Percentiles rank a stretch among this genome's conserved stretches.
Evolutionary conservation across 2,888 invertebrate genomes (phyloP).

Genomic region (Lasioglossum oenotherae): DNA sequence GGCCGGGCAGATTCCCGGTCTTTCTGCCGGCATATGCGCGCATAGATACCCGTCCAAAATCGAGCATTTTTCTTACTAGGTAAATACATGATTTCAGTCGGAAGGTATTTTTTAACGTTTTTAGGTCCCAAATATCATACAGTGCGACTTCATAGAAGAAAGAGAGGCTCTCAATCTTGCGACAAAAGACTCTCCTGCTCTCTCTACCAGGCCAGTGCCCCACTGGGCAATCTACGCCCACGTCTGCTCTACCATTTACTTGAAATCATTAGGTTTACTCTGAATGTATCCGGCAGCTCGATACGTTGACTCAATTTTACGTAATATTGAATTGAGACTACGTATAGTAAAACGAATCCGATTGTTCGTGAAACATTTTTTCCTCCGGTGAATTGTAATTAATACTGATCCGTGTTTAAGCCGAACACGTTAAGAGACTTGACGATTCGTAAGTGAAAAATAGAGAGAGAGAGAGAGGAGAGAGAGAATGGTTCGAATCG

Average conservation of each 20-base stretch:
- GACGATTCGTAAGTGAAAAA: neutral
- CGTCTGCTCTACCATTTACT: neutral
- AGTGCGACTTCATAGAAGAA: neutral
- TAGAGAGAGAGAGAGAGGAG: neutral
- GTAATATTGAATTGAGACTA: slow-evolving; percentile 18
- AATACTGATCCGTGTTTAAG: slow-evolving; percentile 31
- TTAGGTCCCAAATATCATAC: neutral
- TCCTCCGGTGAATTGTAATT: slow-evolving; percentile 11
- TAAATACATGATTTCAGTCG: neutral
- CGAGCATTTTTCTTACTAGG: too few species aligned
- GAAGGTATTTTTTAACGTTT: neutral
- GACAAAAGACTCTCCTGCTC: neutral
- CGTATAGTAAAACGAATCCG: neutral
- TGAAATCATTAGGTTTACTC: neutral
- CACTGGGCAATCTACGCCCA: neutral
- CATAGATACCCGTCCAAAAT: too few species aligned
- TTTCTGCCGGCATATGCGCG: too few species aligned
- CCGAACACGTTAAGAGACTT: slow-evolving; percentile 17
- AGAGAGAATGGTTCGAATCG: neutral
- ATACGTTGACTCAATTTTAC: neutral
- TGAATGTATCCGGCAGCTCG: slow-evolving; percentile 9
- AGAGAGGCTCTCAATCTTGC: neutral
- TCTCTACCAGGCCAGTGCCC: neutral
- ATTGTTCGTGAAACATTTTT: slow-evolving; percentile 5
- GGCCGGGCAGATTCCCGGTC: too few species aligned